phyloP scores from a whole-genome alignment of 2,113 vertebrate genomes.

The Syrrhaptes paradoxus region DNA sequence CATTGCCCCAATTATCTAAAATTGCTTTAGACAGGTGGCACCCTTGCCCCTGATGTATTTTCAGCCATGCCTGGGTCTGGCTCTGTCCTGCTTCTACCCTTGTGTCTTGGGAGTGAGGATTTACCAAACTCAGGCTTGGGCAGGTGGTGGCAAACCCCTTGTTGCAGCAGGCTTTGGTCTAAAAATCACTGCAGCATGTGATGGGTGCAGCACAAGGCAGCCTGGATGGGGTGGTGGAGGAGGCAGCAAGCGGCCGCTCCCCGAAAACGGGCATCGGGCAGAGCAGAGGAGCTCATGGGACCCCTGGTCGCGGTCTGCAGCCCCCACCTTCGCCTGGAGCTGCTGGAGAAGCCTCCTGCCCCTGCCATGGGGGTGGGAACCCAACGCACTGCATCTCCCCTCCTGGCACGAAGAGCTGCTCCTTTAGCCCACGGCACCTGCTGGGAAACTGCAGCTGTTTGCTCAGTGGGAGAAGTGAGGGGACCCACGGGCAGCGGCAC shows the following conservation, averaged over 20 bases:
- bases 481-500: background rate
- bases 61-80: background rate
- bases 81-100: background rate
- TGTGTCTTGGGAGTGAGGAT: accelerated
- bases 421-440: background rate
- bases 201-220: background rate
- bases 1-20: background rate
- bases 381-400: background rate
- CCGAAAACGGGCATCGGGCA: accelerated
- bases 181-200: accelerated
- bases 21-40: background rate
- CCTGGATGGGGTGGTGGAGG: too few relatives aligned
- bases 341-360: background rate
- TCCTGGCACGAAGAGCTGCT: background rate
- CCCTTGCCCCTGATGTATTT: background rate
- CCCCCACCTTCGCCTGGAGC: background rate
- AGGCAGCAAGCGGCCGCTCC: accelerated
- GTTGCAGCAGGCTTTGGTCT: background rate
- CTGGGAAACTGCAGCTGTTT: background rate
- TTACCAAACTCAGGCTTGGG: accelerated
- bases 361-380: background rate
- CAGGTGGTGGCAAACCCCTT: background rate
- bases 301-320: background rate
- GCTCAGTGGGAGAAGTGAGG: background rate
- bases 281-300: accelerated